phyloP scores from a whole-genome alignment of 2,797 vertebrate genomes.

The Silurus lanzhouensis region DNA sequence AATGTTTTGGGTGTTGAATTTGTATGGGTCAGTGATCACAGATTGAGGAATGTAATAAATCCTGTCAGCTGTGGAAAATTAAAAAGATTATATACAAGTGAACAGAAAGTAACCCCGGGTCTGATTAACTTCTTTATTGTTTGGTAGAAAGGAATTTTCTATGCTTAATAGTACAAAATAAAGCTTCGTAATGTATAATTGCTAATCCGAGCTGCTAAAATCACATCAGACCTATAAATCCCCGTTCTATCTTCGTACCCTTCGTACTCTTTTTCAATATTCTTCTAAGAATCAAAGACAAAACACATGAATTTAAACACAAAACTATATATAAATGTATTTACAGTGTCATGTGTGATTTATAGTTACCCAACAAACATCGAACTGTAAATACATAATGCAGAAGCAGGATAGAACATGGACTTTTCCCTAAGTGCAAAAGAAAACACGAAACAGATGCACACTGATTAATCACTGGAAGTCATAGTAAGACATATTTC shows the following conservation, averaged over 20 bases:
- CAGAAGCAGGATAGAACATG: not conserved
- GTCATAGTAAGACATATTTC: not conserved
- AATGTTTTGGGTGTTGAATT: conserved; percentile 41
- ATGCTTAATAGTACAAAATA: not conserved
- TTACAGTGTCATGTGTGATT: not conserved
- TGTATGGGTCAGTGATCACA: conserved; percentile 35
- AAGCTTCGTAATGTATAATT: not conserved
- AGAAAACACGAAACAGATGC: not conserved
- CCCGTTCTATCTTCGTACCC: not conserved
- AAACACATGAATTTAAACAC: too few relatives aligned
- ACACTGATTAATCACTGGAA: conserved; percentile 12
- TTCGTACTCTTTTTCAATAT: too few relatives aligned
- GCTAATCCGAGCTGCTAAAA: not conserved
- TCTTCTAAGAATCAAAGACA: too few relatives aligned
- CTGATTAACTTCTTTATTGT: not conserved
- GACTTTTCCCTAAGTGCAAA: not conserved
- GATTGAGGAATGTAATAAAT: conserved; percentile 35
- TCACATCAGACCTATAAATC: not conserved
- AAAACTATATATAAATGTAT: not conserved
- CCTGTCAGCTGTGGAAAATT: conserved; percentile 6
- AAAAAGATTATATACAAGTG: not conserved
- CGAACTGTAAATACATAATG: not conserved
- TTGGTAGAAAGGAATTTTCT: not conserved
- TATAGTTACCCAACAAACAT: not conserved
- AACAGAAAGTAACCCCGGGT: conserved; percentile 14